Evolutionary conservation across 2,888 invertebrate species (phyloP), one percentile per base, ranked within the genome.

Genomic region (Frankliniella fusca): DNA sequence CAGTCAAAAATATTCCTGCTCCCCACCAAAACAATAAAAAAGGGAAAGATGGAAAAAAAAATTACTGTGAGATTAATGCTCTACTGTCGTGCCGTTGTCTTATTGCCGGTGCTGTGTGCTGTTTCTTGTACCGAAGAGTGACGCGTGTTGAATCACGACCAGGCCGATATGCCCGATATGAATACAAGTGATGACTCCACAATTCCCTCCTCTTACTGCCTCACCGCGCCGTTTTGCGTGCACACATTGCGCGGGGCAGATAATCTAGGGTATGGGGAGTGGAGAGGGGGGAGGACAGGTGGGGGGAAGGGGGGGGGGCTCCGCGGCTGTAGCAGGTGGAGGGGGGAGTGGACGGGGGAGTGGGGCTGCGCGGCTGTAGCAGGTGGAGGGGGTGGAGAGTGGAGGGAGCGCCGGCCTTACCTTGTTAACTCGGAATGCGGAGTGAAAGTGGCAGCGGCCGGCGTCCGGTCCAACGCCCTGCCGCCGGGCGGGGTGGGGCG

Each of bases 341-440:
- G 54, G 54, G 54, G 54, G 70, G 61, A n/a, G 61, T 11, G 12
- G 61, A n/a, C 18, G 61, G 54, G 70, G n/a, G 70, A 70, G 23
- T 11, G 70, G 70, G 70, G 23, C 23, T 70, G 70, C 23, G 23
- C 15, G n/a, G 23, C 5, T 20, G n/a, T 23, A 23, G 70, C 23
- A 23, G 70, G 70, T 20, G 70, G 70, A 76, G 10, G 70, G 70
- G 70, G 70, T 8, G 27, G 70, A 27, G 61, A n/a, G 61, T 11
- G 12, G 61, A n/a, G 61, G 61, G 54, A 12, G 61, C 70, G 70
- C 70, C 70, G 70, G 70, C 70, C 70, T 76, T 76, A 76, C 70
- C 70, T 76, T 76, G 70, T 76, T 76, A 76, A 76, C 70, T 76
- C 27, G 70, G 70, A 76, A 76, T 76, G 70, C 70, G 70, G 70